These are phyloP conservation scores for Tupaia chinensis DNA, from an alignment of 2,113 vertebrate species.

Conservation along the genomic window DNA sequence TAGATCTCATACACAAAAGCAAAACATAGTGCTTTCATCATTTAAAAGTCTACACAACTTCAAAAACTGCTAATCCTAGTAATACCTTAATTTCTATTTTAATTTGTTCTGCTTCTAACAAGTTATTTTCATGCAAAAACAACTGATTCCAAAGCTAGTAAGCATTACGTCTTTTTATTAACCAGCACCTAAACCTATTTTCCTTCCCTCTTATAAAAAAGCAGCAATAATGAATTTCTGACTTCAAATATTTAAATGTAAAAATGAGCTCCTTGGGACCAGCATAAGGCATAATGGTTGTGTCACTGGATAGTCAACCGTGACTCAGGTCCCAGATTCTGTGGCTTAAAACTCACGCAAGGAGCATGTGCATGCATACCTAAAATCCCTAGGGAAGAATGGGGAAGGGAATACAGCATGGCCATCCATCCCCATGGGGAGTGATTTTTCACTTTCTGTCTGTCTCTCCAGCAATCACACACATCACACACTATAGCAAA, in stretches of 20 bases:
- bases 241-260: constrained; percentile 29
- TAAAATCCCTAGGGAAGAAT: no score
- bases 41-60: neutral
- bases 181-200: neutral
- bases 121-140: constrained; percentile 7
- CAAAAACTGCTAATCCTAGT: neutral
- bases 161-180: constrained; percentile 8
- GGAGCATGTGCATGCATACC: no score
- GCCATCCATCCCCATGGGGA: no score
- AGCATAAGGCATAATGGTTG: no score
- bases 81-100: constrained; percentile 43
- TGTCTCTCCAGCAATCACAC: no score
- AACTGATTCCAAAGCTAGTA: constrained; percentile 35
- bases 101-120: neutral
- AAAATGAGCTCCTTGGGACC: neutral
- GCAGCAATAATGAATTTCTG: neutral
- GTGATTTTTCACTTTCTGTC: no score
- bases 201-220: neutral
- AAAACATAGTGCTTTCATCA: neutral
- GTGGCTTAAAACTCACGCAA: no score
- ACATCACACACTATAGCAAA: no score
- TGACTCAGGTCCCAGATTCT: no score
- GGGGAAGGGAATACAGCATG: no score
- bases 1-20: neutral
- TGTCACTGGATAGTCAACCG: no score